Base-by-base conservation (phyloP, 2,113 vertebrate species). In the Caranx ignobilis region DNA sequence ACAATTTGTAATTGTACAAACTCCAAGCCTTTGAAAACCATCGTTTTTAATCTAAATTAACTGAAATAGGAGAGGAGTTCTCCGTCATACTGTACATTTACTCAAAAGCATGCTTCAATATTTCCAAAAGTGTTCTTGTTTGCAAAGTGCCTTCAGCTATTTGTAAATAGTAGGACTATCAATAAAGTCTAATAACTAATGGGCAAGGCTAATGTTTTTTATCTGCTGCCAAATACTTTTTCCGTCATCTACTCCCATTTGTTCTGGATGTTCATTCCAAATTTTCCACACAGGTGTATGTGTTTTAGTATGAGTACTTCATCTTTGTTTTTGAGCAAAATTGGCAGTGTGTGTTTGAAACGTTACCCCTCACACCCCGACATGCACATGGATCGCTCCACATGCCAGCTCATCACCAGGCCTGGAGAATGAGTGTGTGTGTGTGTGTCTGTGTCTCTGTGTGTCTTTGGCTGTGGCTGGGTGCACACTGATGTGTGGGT, bases 331-430 rank as follows among this genome's bases (percentile, higher is more conserved):
- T 41, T 83, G 71, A 91, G 74, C 54, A 67, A 79, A 74, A 31
- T 56, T 63, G 75, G 68, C 57, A 5, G 71, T 63, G 71, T 88
- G 68, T 91, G 26, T 92, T 90, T 77, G 91, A 93, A 90, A 94
- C 41, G 39, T 82, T 84, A 89, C 60, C 84, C 72, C 74, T 71
- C 65, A 77, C 47, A 84, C 55, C 47, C 69, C 3, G 0, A 19
- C 10, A 48, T 67, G 59, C 85, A 82, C 59, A 75, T 79, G 50
- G 76, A 55, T 62, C 11, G 70, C 60, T 75, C 19, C 37, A 31
- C 67, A 63, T 81, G 65, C 81, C 76, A 83, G 81, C 66, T 81
- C 87, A 81, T 78, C 63, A 75, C 69, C 66, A 71, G 60, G 45
- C 70, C 21, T 4, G 26, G 2, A 41, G 52, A 62, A 7, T 5